phyloP scores from a whole-genome alignment of 1,140 invertebrate species.

The Cyrtorhinus lividipennis region DNA sequence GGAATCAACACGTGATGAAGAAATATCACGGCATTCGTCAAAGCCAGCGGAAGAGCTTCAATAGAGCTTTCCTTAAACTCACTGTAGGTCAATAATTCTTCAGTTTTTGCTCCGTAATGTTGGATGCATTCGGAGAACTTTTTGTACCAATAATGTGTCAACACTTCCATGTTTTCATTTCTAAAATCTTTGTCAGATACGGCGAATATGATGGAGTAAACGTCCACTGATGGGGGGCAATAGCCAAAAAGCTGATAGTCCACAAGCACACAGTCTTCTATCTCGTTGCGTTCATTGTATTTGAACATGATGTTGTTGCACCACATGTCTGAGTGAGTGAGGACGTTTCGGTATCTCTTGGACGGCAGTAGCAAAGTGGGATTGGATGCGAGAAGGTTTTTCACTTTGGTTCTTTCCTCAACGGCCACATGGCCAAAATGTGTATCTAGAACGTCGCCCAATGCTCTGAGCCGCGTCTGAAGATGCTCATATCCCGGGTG shows the following conservation, averaged over 20 bases:
- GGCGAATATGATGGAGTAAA: slow-evolving; percentile 8
- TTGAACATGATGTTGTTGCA: slow-evolving; percentile 15
- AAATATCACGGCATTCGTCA: slow-evolving; percentile 13
- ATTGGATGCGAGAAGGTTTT: background rate
- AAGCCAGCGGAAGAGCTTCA: background rate
- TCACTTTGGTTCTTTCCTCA: background rate
- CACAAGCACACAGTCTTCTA: background rate
- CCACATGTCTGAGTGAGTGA: slow-evolving; percentile 10
- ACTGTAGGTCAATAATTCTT: background rate
- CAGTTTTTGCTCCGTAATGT: background rate
- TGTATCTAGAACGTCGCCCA: background rate
- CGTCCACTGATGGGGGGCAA: slow-evolving; percentile 10
- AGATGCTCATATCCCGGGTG: background rate
- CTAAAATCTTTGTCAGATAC: background rate
- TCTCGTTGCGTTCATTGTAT: background rate
- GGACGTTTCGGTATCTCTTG: slow-evolving; percentile 5
- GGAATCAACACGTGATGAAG: slow-evolving; percentile 11
- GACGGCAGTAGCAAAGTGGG: background rate
- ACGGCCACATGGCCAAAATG: background rate
- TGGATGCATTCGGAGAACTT: background rate
- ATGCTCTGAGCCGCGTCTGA: background rate
- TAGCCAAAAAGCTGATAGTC: slow-evolving; percentile 14
- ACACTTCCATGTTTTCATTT: background rate
- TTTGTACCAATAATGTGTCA: background rate
- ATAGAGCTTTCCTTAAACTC: slow-evolving; percentile 11